Base-by-base conservation (phyloP, 2,888 invertebrate species). In the Atethmia centrago region DNA sequence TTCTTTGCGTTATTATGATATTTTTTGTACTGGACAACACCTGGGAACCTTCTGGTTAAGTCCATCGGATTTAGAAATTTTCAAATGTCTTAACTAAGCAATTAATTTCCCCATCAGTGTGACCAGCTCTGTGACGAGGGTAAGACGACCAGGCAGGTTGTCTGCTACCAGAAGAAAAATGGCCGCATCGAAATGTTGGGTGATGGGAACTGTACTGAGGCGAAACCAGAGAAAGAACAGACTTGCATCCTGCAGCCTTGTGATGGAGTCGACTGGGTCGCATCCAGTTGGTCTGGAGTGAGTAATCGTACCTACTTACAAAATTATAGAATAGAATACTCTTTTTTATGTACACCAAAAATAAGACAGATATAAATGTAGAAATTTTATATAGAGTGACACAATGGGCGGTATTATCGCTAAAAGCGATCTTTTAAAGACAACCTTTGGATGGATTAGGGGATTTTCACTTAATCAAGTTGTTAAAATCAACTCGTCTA, bases 61-160 rank as follows among this genome's bases (percentile, higher is more conserved):
- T 40, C 40, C 40, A 40, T 1, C 36, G 36, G 0, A 40, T 28
- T 55, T 55, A 16, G 4, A 1, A 0, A 49, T 42, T 45, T 62
- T 28, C 5, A 36, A 56, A 40, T 49, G 8, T 31, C 3, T 8
- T 28, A n/a, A 56, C 12, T 16, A 64, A 59, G 16, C 28, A 14
- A 42, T 2, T 64, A 4, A 3, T 49, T 79, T 68, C 14, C 67
- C 61, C 84, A 89, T 49, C 89, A 99, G 98, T 99, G 99, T 89
- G 98, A 99, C 92, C 98, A 97, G 91, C 96, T 99, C n/a, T 99
- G 99, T 92, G 99, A 99, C 0, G 97, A 98, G 87, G 99, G 99
- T 2, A 97, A 97, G 84, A 98, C 99, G 94, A 97, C 96, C 0
- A 97, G 99, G 45, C 97, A 97, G 87, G 98, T 99, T 0, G 97